phyloP scores from a whole-genome alignment of 2,113 vertebrate genomes.

The Alouatta palliata region DNA sequence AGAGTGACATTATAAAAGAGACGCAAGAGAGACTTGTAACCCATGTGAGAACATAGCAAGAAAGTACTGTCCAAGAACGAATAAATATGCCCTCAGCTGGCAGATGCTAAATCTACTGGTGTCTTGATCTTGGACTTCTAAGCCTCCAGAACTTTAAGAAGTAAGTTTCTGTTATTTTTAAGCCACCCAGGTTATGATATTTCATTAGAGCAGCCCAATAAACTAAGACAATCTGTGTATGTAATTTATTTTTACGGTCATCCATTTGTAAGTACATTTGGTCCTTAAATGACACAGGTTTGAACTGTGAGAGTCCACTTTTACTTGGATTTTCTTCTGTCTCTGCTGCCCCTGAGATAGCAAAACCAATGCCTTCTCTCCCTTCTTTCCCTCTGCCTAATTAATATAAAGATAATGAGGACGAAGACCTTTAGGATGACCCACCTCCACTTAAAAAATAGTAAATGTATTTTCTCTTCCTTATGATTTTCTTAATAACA shows the following conservation, averaged over 20 bases:
- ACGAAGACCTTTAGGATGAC: not conserved
- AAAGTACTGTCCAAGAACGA: not conserved
- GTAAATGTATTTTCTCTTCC: not conserved
- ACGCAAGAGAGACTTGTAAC: not conserved
- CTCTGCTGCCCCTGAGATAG: not conserved
- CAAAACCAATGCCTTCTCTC: not conserved
- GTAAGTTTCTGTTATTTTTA: not conserved
- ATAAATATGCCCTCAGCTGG: not conserved
- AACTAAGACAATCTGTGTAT: not conserved
- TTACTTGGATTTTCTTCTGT: not conserved
- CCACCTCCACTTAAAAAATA: not conserved
- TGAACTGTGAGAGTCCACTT: not conserved
- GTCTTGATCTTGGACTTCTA: not conserved
- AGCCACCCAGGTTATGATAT: not conserved
- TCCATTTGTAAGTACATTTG: not conserved
- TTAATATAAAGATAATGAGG: not conserved
- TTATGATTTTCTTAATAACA: not conserved
- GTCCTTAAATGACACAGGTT: not conserved
- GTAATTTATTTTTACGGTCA: not conserved
- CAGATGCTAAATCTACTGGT: not conserved
- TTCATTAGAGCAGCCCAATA: not conserved
- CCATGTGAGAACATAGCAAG: not conserved
- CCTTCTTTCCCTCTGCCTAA: not conserved
- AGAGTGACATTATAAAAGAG: not conserved
- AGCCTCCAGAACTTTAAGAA: not conserved